phyloP scores from a whole-genome alignment of 2,113 vertebrate genomes.

The Oncorhynchus masou region DNA sequence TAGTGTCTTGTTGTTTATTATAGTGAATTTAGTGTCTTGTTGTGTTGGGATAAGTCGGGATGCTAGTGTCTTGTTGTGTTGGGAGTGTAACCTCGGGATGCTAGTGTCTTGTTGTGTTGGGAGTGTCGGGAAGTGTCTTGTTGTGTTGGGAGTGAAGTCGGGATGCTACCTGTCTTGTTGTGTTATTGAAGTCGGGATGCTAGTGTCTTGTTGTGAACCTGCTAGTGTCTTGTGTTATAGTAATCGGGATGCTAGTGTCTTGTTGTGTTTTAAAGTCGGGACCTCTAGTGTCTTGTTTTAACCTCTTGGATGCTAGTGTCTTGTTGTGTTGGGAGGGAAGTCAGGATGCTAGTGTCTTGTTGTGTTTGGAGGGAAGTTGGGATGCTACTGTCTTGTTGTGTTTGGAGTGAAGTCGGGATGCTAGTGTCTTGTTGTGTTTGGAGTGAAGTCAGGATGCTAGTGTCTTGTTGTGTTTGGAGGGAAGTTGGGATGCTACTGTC shows the following conservation, averaged over 20 bases:
- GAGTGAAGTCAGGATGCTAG: slow-evolving; percentile 45
- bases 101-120: slow-evolving; percentile 44
- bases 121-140: no score
- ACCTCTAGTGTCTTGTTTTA: no score
- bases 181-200: slow-evolving; percentile 49
- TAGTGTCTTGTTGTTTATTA: no score
- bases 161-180: slow-evolving; percentile 44
- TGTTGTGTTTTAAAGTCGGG: slow-evolving; percentile 55
- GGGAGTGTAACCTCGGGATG: no score
- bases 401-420: slow-evolving; percentile 48
- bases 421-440: slow-evolving; percentile 47
- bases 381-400: slow-evolving; percentile 46
- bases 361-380: slow-evolving; percentile 52
- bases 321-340: slow-evolving; percentile 51
- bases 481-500: slow-evolving; percentile 47
- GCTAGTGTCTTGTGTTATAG: slow-evolving; percentile 42
- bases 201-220: slow-evolving; percentile 45
- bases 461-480: slow-evolving; percentile 50
- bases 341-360: slow-evolving; percentile 46
- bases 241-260: slow-evolving; percentile 44
- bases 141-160: slow-evolving; percentile 51
- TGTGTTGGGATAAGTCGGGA: no score
- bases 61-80: slow-evolving; percentile 41
- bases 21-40: slow-evolving; percentile 45
- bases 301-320: no score